phyloP scores from a whole-genome alignment of 2,113 vertebrate genomes.

The Gymnarchus niloticus region DNA sequence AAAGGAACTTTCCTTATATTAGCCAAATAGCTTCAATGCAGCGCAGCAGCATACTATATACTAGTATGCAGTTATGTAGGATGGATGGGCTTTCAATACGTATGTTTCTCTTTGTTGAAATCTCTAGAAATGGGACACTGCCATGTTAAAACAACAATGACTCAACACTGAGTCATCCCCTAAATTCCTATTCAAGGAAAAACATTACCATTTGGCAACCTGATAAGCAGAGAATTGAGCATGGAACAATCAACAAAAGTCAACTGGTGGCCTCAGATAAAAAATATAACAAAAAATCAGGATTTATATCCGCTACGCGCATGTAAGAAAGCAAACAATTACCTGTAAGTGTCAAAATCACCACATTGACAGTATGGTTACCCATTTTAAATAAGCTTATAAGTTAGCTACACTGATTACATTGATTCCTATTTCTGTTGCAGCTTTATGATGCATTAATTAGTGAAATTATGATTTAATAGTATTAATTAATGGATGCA shows the following conservation, averaged over 20 bases:
- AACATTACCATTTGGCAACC: background rate
- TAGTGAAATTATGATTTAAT: too few relatives aligned
- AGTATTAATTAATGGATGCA: too few relatives aligned
- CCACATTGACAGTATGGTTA: background rate
- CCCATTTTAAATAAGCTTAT: background rate
- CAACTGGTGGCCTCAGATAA: background rate
- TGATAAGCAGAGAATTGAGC: background rate
- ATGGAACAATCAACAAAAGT: background rate
- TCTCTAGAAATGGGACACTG: background rate
- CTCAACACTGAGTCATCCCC: background rate
- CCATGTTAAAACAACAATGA: background rate
- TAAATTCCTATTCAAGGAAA: background rate
- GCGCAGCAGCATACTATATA: background rate
- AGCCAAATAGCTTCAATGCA: too few relatives aligned
- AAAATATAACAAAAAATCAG: background rate
- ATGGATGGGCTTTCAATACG: background rate
- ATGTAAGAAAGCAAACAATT: conserved; percentile 2
- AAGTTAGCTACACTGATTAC: background rate
- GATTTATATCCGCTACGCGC: background rate
- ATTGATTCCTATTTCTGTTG: background rate
- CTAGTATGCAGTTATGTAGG: background rate
- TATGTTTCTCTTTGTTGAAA: background rate
- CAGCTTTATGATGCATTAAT: too few relatives aligned
- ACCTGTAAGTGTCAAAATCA: background rate
- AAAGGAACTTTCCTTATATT: background rate